A percentile compares a stretch with the other conserved stretches of the same genome.
These are phyloP conservation scores for Parnassius apollo DNA, from an alignment of 2,888 invertebrate genomes.

Conservation along the genomic window DNA sequence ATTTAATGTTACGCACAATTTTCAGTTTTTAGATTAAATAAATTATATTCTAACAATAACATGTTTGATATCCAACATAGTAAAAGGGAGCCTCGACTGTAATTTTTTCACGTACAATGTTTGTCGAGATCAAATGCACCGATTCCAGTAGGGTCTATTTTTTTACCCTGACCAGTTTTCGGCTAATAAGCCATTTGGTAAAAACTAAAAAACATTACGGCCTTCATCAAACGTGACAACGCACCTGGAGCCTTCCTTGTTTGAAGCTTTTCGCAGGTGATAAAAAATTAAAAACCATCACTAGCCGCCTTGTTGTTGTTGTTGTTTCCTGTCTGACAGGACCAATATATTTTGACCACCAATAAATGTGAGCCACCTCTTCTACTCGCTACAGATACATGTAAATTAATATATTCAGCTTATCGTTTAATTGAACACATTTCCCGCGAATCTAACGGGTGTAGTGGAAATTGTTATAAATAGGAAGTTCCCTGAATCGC, in stretches of 20 bases:
- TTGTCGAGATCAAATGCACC: slow-evolving; percentile 10
- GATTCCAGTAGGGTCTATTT: slow-evolving; percentile 19
- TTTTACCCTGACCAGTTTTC: slow-evolving; percentile 4
- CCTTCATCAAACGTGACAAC: no score
- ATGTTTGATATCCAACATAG: no score
- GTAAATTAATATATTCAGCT: slow-evolving; percentile 14
- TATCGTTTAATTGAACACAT: slow-evolving; percentile 11
- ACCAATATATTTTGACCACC: slow-evolving; percentile 15
- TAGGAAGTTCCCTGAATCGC: slow-evolving; percentile 51
- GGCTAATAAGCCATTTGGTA: no score
- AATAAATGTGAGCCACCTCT: slow-evolving; percentile 5
- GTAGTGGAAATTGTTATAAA: slow-evolving; percentile 38
- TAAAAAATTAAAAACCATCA: no score
- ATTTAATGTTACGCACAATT: no score
- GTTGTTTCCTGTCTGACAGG: neutral
- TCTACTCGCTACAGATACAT: slow-evolving; percentile 5
- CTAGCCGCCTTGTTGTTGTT: no score
- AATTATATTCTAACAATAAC: no score
- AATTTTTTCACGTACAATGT: slow-evolving; percentile 6
- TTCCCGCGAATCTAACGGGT: slow-evolving; percentile 37
- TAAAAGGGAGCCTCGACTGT: no score
- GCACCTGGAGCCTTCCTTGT: no score
- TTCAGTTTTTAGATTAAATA: no score
- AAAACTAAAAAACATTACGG: no score
- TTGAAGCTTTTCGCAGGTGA: no score